Percentiles rank a stretch among this genome's conserved stretches.
Evolutionary conservation across 2,888 invertebrate species (phyloP).

Genomic region (Mythimna loreyi): DNA sequence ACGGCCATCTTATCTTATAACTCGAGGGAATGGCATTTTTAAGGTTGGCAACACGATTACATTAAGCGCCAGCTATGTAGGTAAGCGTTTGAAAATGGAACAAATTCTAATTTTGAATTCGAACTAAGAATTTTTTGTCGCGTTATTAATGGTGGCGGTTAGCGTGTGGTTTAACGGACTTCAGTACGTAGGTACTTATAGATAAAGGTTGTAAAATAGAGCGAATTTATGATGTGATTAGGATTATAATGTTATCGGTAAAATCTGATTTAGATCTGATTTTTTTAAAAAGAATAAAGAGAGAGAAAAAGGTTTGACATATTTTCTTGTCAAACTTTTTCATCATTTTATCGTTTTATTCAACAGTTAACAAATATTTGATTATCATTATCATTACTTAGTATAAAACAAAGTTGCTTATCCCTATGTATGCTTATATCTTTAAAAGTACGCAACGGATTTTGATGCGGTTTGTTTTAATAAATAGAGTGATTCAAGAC

Average conservation of each 20-base stretch:
- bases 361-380: too few species aligned
- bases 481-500: too few species aligned
- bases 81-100: conserved; percentile 31
- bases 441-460: too few species aligned
- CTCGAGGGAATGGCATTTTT: conserved; percentile 53
- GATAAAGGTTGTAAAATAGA: neutral
- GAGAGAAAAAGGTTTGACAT: too few species aligned
- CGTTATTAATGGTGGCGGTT: conserved; percentile 18
- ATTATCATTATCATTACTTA: too few species aligned
- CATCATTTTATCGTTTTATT: too few species aligned
- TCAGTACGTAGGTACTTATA: neutral
- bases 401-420: too few species aligned
- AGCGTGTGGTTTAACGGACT: conserved; percentile 14
- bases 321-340: too few species aligned
- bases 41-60: conserved; percentile 36
- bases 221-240: neutral
- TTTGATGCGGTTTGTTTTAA: too few species aligned
- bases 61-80: conserved; percentile 44
- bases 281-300: too few species aligned
- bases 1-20: conserved; percentile 58
- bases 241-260: neutral
- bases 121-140: conserved; percentile 9
- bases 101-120: conserved; percentile 38
- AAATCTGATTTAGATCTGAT: neutral
- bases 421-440: too few species aligned